Evolutionary conservation across 2,113 vertebrate species (phyloP).

Genomic region (Psittacus erithacus): DNA sequence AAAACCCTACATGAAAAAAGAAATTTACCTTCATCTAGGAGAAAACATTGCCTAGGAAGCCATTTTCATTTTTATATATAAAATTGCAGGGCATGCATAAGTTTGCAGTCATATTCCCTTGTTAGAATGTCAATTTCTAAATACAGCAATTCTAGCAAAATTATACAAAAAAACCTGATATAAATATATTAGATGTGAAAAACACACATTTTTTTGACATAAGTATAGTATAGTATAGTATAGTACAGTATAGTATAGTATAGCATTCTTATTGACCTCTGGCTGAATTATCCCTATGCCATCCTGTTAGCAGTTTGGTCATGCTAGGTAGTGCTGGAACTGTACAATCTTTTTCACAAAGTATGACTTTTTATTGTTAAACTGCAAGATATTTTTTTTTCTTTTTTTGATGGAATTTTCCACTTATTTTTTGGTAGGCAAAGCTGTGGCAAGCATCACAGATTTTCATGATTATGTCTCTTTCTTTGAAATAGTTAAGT

Average conservation of each 20-base stretch:
- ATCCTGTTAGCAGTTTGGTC: background rate
- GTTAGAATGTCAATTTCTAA: background rate
- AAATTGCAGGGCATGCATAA: background rate
- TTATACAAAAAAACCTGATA: background rate
- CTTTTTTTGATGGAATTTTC: background rate
- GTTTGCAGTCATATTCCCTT: background rate
- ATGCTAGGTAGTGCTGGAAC: background rate
- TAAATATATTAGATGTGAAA: background rate
- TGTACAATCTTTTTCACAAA: background rate
- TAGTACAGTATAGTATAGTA: background rate
- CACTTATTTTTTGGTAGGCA: background rate
- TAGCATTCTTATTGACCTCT: background rate
- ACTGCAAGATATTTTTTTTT: background rate
- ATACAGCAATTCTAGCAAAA: background rate
- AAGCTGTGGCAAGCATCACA: background rate
- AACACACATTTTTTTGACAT: background rate
- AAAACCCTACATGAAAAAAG: background rate
- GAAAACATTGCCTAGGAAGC: background rate
- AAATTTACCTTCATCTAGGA: background rate
- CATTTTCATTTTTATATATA: background rate
- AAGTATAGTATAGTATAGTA: background rate
- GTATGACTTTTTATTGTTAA: background rate
- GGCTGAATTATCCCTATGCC: background rate
- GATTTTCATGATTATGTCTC: background rate
- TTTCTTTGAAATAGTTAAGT: background rate